Percentiles rank a stretch among this genome's conserved stretches.
Conservation (phyloP, 2,113 vertebrate genomes). For the Hippoglossus stenolepis region DNA sequence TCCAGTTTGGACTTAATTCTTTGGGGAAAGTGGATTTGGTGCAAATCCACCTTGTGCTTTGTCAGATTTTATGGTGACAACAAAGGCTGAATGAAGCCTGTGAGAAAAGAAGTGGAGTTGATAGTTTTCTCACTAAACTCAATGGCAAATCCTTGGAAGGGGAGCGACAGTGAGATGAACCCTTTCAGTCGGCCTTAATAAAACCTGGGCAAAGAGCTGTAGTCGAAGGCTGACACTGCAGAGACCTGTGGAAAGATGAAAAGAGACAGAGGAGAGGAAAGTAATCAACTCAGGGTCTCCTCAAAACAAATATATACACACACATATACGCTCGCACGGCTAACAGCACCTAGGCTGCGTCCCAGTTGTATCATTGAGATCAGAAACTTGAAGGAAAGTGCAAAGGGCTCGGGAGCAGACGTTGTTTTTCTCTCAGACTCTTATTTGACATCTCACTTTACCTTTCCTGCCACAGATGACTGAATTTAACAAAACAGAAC, state of each 20-base stretch:
- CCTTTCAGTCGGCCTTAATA: conserved; percentile 39
- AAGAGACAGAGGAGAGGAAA: conserved; percentile 41
- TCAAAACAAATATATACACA: conserved; percentile 18
- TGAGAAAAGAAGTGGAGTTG: background rate
- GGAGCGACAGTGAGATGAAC: conserved; percentile 8
- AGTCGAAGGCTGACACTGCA: conserved; percentile 39
- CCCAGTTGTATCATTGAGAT: conserved; percentile 35
- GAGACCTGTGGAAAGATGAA: conserved; percentile 55
- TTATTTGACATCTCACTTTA: background rate
- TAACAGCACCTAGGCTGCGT: conserved; percentile 29
- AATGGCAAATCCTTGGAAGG: background rate
- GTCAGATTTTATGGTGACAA: background rate
- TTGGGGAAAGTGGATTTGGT: too few relatives aligned
- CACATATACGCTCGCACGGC: conserved; percentile 1
- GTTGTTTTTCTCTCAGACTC: conserved; percentile 24
- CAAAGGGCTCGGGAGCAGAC: conserved; percentile 8
- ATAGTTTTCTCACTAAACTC: background rate
- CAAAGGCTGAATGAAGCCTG: conserved; percentile 1
- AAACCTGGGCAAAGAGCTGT: conserved; percentile 43
- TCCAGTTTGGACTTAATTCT: too few relatives aligned
- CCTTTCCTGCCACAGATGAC: too few relatives aligned
- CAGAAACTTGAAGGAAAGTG: conserved; percentile 16
- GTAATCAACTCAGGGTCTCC: conserved; percentile 50
- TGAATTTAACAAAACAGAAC: background rate
- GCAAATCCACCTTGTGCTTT: background rate